phyloP scores from a whole-genome alignment of 2,113 vertebrate species.

The Apteryx mantelli region DNA sequence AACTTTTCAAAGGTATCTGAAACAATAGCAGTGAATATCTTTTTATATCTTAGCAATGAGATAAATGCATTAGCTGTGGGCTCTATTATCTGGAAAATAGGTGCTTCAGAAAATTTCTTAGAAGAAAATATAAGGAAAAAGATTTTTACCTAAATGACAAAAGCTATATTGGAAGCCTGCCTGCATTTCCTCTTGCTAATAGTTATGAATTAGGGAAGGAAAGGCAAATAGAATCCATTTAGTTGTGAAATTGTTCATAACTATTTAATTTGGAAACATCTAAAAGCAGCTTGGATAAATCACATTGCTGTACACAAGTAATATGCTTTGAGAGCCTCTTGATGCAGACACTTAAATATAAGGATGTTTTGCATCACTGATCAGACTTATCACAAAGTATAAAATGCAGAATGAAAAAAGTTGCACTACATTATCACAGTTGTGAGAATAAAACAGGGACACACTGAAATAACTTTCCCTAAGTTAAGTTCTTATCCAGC shows the following conservation, averaged over 20 bases:
- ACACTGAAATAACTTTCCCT: not conserved
- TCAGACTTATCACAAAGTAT: not conserved
- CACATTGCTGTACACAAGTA: not conserved
- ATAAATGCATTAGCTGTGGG: not conserved
- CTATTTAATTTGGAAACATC: not conserved
- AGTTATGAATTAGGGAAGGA: not conserved
- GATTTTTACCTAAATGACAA: not conserved
- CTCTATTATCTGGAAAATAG: not conserved
- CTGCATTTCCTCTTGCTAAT: not conserved
- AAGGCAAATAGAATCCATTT: not conserved
- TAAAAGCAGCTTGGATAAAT: not conserved
- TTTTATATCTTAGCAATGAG: not conserved
- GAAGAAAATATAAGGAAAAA: not conserved
- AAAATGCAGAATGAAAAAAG: not conserved
- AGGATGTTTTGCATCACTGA: not conserved
- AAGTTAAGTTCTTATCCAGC: not conserved
- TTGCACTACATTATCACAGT: not conserved
- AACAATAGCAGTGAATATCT: not conserved
- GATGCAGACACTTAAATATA: not conserved
- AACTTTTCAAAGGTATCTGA: not conserved
- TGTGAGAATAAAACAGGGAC: not conserved
- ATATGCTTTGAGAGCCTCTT: not conserved
- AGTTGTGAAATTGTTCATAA: not conserved
- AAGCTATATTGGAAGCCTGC: not conserved
- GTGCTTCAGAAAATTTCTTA: not conserved